Conservation (phyloP, 1,140 invertebrate genomes). For the Xylocopa sonorina region DNA sequence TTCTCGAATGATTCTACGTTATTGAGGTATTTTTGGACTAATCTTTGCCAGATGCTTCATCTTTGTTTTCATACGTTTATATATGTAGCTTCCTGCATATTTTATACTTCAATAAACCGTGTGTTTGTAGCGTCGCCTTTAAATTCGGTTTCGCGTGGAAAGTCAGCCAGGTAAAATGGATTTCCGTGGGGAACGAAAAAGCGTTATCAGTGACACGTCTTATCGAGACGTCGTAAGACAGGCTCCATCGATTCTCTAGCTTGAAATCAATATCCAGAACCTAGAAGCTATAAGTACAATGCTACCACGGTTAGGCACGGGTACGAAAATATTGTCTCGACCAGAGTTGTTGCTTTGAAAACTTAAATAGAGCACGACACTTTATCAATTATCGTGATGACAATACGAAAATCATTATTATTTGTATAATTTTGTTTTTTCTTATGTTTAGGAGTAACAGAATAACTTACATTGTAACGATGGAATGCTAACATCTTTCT, state of each 20-base stretch:
- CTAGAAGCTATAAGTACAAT: neutral
- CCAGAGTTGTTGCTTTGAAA: no score
- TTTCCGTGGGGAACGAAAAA: neutral
- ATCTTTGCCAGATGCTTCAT: slow-evolving; percentile 19
- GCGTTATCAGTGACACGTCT: slow-evolving; percentile 35
- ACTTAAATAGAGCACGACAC: no score
- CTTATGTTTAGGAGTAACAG: neutral
- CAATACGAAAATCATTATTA: neutral
- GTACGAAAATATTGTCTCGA: neutral
- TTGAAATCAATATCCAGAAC: slow-evolving; percentile 39
- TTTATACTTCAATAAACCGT: neutral
- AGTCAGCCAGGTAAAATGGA: neutral
- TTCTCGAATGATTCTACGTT: neutral
- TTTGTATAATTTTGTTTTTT: neutral
- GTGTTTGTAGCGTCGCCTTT: neutral
- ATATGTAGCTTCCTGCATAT: neutral
- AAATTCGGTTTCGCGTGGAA: neutral
- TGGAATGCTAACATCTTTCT: neutral
- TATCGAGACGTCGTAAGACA: slow-evolving; percentile 45
- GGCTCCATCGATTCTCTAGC: slow-evolving; percentile 34
- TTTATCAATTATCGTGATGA: neutral
- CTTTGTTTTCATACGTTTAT: slow-evolving; percentile 10
- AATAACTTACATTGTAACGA: neutral
- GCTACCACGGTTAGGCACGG: neutral
- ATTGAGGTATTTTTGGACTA: slow-evolving; percentile 10